A percentile compares a stretch with the other conserved stretches of the same genome.
These are phyloP conservation scores for Discoglossus pictus DNA, from an alignment of 2,797 vertebrate genomes.

Conservation along the genomic window DNA sequence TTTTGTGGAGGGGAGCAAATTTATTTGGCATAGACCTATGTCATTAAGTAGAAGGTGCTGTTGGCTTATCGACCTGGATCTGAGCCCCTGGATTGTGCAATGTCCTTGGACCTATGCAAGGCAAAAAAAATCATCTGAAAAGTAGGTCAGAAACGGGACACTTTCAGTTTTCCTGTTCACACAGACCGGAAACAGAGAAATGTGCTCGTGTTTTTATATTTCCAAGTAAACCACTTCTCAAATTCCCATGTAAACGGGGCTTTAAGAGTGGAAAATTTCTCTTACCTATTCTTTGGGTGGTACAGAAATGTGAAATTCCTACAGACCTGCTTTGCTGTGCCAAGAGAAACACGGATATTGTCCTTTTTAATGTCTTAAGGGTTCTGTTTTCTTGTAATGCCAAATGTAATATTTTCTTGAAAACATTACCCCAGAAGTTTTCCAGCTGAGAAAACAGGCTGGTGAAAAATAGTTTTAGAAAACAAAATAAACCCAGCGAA, in stretches of 20 bases:
- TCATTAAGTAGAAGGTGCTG: too few relatives aligned
- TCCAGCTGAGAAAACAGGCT: slow-evolving; percentile 84
- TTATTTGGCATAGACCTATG: too few relatives aligned
- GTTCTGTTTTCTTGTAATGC: slow-evolving; percentile 78
- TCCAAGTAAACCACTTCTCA: slow-evolving; percentile 59
- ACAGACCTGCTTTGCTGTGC: slow-evolving; percentile 65
- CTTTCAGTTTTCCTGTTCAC: slow-evolving; percentile 46
- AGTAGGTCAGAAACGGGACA: slow-evolving; percentile 46
- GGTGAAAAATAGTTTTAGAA: slow-evolving; percentile 83
- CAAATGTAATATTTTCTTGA: slow-evolving; percentile 84
- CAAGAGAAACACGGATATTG: slow-evolving; percentile 79
- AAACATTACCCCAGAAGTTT: slow-evolving; percentile 81
- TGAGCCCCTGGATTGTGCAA: neutral
- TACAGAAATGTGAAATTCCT: slow-evolving; percentile 73
- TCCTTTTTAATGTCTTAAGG: slow-evolving; percentile 80
- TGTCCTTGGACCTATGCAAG: neutral
- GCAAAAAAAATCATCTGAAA: neutral
- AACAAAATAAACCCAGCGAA: slow-evolving; percentile 81
- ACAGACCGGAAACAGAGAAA: slow-evolving; percentile 47
- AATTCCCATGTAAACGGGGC: slow-evolving; percentile 64
- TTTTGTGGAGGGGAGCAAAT: too few relatives aligned
- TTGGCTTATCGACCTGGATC: too few relatives aligned
- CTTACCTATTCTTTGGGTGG: slow-evolving; percentile 72
- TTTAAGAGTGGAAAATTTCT: slow-evolving; percentile 69
- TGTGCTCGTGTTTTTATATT: slow-evolving; percentile 44